Base-by-base conservation (phyloP, 2,888 invertebrate species). In the Amiota minor region DNA sequence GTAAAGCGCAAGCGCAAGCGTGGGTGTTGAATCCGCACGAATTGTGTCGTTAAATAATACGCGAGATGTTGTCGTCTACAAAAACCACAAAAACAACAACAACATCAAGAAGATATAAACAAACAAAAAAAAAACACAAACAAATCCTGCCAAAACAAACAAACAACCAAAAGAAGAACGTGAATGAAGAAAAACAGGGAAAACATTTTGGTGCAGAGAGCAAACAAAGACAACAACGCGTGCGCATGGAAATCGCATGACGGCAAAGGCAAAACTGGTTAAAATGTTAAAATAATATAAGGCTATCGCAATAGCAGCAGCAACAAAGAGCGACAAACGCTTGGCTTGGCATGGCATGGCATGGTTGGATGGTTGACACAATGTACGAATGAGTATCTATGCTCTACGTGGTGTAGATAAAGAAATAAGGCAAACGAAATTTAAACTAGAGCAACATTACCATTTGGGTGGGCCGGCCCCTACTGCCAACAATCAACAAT, bases 21-120 rank as follows among this genome's bases (percentile, higher is more conserved):
- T 86, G 86, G 86, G 86, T 82, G 86, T 86, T 81, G 82, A 64
- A 72, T 72, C 46, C 74, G 72, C 86, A 86, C 86, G 86, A 86
- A 84, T 82, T 84, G 84, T 86, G 85, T 84, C 81, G 83, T 80
- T 81, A 81, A 84, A 80, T 84, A 84, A 84, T 83, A 81, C 81
- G 76, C 80, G 82, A 59, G 59, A 35, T 35, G 35, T 81, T 83
- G 83, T 81, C 77, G 83, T 81, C 77, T 78, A 74, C 78, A 81
- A 81, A 23, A 18, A 35, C 68, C n/a, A 0, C 55, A 11, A 46
- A 56, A 59, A 55, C 68, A 3, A 53, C 53, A 45, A 45, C 35
- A 10, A 56, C 56, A 45, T 4, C 69, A 14, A 56, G 47, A 23
- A 53, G 47, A 45, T 35, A 53, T 2, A 10, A 69, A 69, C 68